These are phyloP conservation scores for Gnathonemus echidnorhynchus DNA, from an alignment of 2,113 vertebrate genomes.

Conservation along the genomic window DNA sequence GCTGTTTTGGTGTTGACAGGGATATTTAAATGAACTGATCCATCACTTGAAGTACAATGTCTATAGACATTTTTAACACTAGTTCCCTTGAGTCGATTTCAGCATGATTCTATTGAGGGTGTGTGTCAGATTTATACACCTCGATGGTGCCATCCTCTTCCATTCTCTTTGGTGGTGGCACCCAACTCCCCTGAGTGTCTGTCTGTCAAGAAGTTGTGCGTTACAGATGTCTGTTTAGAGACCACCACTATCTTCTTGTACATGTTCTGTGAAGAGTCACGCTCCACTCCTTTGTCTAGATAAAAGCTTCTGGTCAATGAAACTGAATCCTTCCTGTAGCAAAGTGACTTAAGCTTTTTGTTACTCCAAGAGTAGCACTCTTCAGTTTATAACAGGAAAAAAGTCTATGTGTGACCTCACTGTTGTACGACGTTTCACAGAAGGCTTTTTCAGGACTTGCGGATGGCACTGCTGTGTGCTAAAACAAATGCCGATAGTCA, in stretches of 20 bases:
- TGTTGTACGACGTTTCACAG: neutral
- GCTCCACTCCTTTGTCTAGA: neutral
- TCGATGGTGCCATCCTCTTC: neutral
- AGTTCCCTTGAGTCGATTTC: neutral
- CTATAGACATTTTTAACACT: neutral
- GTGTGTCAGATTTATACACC: neutral
- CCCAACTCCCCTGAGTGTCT: neutral
- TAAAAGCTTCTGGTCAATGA: neutral
- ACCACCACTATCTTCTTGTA: neutral
- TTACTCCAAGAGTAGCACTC: neutral
- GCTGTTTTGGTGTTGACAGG: too few relatives aligned
- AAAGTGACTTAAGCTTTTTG: neutral
- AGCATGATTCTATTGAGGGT: neutral
- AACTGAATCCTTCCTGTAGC: neutral
- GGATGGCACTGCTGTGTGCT: neutral
- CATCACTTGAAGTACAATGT: neutral
- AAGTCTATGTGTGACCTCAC: neutral
- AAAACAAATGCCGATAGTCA: neutral
- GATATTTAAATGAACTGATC: neutral
- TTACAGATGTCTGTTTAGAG: neutral
- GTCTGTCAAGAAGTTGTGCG: neutral
- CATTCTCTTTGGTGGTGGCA: neutral
- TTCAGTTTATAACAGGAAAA: neutral
- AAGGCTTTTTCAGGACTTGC: neutral
- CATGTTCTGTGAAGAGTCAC: neutral